Conservation (phyloP, 1,140 invertebrate genomes). For the Megalopta genalis region DNA sequence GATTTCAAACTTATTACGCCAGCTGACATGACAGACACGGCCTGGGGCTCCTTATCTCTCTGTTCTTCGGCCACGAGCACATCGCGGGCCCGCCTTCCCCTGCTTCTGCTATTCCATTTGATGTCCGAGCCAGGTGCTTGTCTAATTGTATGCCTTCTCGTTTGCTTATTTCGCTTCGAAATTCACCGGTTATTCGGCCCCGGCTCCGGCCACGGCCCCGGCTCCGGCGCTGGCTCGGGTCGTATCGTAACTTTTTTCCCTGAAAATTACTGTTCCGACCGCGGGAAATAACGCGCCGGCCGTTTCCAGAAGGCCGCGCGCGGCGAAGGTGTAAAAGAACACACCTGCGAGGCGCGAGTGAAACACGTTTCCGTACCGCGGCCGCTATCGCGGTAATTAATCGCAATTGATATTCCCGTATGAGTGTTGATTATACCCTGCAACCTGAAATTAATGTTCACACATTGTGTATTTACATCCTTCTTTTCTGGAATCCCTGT, state of each 20-base stretch:
- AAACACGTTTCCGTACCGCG: conserved; percentile 25
- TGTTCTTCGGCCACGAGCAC: conserved; percentile 40
- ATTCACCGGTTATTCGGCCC: conserved; percentile 45
- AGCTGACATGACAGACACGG: conserved; percentile 70
- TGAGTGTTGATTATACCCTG: conserved; percentile 30
- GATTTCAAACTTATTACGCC: conserved; percentile 75
- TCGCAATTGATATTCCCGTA: conserved; percentile 34
- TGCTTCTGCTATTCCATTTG: conserved; percentile 57
- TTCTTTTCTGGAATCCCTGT: neutral
- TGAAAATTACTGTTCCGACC: conserved; percentile 20
- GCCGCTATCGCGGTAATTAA: conserved; percentile 40
- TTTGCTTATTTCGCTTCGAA: conserved; percentile 26
- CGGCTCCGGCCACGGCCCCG: too few species aligned
- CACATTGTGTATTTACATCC: conserved; percentile 5
- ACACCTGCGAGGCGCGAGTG: conserved; percentile 29
- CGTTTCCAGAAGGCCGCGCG: neutral
- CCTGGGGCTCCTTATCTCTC: conserved; percentile 56
- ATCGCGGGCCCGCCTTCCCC: conserved; percentile 27
- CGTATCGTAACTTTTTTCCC: neutral
- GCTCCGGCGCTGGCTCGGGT: neutral
- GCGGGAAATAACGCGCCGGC: conserved; percentile 3
- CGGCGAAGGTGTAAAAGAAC: conserved; percentile 13
- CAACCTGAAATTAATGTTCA: conserved; percentile 42
- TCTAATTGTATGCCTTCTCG: conserved; percentile 38
- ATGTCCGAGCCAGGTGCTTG: conserved; percentile 67